Evolutionary conservation across 2,113 vertebrate species (phyloP).

Genomic region (Pachyramphus minor): DNA sequence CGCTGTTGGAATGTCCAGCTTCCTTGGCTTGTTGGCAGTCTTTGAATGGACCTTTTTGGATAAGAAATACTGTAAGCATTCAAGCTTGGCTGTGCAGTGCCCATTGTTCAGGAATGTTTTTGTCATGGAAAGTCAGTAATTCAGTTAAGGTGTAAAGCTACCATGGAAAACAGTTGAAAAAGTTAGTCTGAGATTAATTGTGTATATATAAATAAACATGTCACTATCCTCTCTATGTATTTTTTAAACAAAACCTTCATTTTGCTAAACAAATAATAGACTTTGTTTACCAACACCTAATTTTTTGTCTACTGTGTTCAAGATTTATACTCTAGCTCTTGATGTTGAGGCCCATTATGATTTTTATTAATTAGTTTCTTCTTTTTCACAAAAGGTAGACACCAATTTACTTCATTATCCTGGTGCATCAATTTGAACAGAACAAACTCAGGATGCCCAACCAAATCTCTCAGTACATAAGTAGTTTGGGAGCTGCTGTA

Average conservation of each 20-base stretch:
- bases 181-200: neutral
- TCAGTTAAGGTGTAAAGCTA: neutral
- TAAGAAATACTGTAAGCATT: neutral
- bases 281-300: neutral
- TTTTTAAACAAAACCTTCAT: neutral
- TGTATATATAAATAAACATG: neutral
- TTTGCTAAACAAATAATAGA: neutral
- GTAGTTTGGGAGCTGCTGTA: neutral
- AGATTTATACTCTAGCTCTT: neutral
- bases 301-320: neutral
- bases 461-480: neutral
- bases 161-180: neutral
- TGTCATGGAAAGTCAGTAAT: neutral
- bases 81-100: neutral
- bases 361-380: neutral
- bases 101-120: neutral
- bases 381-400: neutral
- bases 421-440: neutral
- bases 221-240: neutral
- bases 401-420: neutral
- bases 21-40: constrained; percentile 91
- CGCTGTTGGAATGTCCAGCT: constrained; percentile 87
- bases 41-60: constrained; percentile 86
- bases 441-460: neutral
- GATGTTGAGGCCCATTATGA: neutral